A percentile compares a stretch with the other conserved stretches of the same genome.
Evolutionary conservation across 2,797 vertebrate genomes (phyloP).

Genomic region (Sciurus carolinensis): DNA sequence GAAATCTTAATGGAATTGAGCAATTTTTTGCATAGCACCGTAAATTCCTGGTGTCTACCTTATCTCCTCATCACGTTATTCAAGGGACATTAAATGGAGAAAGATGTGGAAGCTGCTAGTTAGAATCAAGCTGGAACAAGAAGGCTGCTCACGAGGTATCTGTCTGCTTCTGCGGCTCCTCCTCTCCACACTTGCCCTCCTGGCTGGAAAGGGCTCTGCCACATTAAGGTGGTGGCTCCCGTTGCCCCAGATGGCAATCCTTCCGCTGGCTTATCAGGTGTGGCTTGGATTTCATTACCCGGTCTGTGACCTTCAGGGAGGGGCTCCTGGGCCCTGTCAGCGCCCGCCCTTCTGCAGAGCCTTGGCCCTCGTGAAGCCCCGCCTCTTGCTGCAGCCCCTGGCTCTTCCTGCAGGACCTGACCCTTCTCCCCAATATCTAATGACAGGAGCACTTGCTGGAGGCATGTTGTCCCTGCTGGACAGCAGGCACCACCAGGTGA

Average conservation of each 20-base stretch:
- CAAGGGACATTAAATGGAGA: slow-evolving; percentile 76
- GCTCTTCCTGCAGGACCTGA: rapidly evolving
- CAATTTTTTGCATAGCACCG: slow-evolving; percentile 74
- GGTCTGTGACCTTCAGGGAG: rapidly evolving
- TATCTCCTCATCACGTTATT: slow-evolving; percentile 71
- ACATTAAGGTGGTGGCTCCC: rapidly evolving
- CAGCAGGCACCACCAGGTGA: rapidly evolving
- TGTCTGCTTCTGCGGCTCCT: rapidly evolving
- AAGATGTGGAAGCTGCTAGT: slow-evolving; percentile 36
- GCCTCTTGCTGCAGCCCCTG: rapidly evolving
- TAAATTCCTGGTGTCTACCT: slow-evolving; percentile 78
- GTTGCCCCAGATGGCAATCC: neutral
- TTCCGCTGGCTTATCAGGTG: rapidly evolving
- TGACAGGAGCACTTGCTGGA: rapidly evolving
- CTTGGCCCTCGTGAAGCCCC: rapidly evolving
- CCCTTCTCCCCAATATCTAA: no score
- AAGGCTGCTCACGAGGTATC: neutral
- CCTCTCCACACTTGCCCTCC: neutral
- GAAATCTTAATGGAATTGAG: slow-evolving; percentile 83
- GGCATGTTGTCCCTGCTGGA: neutral
- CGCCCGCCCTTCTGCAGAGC: neutral
- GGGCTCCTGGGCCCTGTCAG: neutral
- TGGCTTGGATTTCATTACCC: rapidly evolving
- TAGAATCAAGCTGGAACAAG: neutral
- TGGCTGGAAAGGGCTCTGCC: neutral